phyloP scores from a whole-genome alignment of 2,113 vertebrate species.

The Trematomus loennbergii region DNA sequence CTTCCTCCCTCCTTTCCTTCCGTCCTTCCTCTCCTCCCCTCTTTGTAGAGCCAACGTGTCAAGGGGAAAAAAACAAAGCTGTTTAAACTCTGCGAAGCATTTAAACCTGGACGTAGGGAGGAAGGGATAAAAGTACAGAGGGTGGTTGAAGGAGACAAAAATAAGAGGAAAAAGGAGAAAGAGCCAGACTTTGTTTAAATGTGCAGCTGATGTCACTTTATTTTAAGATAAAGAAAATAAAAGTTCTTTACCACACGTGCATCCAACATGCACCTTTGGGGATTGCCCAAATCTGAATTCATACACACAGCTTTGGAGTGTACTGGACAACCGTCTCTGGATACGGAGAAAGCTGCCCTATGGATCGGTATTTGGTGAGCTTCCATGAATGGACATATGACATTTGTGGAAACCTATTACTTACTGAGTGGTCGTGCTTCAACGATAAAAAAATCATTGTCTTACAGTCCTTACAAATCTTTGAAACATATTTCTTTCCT shows the following conservation, averaged over 20 bases:
- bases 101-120: slow-evolving; percentile 2
- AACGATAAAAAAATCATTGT: too few relatives aligned
- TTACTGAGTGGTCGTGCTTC: neutral
- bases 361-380: neutral
- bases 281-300: neutral
- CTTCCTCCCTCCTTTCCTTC: slow-evolving; percentile 42
- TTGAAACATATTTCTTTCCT: neutral
- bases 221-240: too few relatives aligned
- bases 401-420: neutral
- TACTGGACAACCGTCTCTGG: neutral
- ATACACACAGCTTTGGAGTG: neutral
- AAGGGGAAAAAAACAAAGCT: slow-evolving; percentile 63
- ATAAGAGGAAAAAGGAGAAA: neutral
- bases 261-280: too few relatives aligned
- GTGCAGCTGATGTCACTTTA: neutral
- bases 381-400: neutral
- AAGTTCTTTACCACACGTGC: neutral
- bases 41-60: slow-evolving; percentile 71
- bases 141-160: neutral
- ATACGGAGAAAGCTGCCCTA: neutral
- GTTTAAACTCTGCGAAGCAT: slow-evolving; percentile 51
- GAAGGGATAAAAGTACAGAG: neutral
- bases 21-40: slow-evolving; percentile 48
- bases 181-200: neutral
- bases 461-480: neutral